These are phyloP conservation scores for Rhynchopsitta pachyrhyncha DNA, from an alignment of 2,113 vertebrate species.

Conservation along the genomic window DNA sequence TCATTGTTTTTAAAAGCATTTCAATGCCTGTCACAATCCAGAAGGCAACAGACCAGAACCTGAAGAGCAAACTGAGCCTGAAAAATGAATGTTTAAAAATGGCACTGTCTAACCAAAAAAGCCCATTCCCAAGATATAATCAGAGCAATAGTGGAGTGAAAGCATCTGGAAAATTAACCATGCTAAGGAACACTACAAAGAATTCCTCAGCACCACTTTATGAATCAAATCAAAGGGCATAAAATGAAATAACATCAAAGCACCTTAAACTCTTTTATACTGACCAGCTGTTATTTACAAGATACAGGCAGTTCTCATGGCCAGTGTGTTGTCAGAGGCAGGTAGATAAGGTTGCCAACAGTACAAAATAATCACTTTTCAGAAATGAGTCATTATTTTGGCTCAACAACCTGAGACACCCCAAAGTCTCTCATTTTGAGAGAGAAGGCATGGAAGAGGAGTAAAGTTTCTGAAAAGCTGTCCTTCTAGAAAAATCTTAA, in stretches of 20 bases:
- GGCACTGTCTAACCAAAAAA: neutral
- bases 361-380: neutral
- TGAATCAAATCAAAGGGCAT: constrained; percentile 11
- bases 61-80: neutral
- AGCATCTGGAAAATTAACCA: neutral
- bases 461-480: neutral
- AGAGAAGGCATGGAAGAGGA: neutral
- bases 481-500: neutral
- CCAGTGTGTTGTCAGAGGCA: neutral
- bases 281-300: neutral
- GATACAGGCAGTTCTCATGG: neutral
- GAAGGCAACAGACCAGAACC: neutral
- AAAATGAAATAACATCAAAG: constrained; percentile 40
- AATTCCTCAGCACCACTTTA: neutral
- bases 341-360: neutral
- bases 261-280: neutral
- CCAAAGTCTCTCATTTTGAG: neutral
- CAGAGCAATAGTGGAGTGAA: neutral
- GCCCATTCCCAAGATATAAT: neutral
- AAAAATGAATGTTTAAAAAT: neutral
- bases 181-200: neutral
- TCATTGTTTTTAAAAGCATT: neutral
- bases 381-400: neutral
- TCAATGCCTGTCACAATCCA: neutral
- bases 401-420: neutral